Percentiles rank a stretch among this genome's conserved stretches.
Evolutionary conservation across 1,140 invertebrate species (phyloP).

Genomic region (Hyphantria cunea): DNA sequence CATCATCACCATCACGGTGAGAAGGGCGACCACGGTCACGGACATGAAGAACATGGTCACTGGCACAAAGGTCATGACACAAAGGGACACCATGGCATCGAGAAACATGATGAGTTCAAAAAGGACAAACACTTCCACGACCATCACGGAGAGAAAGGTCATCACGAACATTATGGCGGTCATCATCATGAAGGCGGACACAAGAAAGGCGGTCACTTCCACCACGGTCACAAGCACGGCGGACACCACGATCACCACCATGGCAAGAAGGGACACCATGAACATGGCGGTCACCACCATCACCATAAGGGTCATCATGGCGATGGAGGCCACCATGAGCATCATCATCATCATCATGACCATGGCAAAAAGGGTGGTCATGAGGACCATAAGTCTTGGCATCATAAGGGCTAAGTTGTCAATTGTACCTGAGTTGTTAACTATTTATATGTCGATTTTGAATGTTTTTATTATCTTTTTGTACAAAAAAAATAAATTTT

Average conservation of each 20-base stretch:
- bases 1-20: slow-evolving; percentile 86
- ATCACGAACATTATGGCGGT: slow-evolving; percentile 83
- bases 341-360: too few species aligned
- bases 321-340: too few species aligned
- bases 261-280: slow-evolving; percentile 77
- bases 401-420: slow-evolving; percentile 81
- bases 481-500: slow-evolving; percentile 26
- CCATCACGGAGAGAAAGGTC: slow-evolving; percentile 87
- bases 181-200: slow-evolving; percentile 85
- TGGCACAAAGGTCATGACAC: slow-evolving; percentile 90
- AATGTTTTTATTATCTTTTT: slow-evolving; percentile 32
- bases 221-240: slow-evolving; percentile 75
- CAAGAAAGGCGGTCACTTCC: slow-evolving; percentile 85
- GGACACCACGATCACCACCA: slow-evolving; percentile 83
- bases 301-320: slow-evolving; percentile 83
- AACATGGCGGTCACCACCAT: slow-evolving; percentile 79
- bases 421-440: slow-evolving; percentile 14
- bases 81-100: slow-evolving; percentile 89
- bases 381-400: slow-evolving; percentile 80
- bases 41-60: slow-evolving; percentile 82
- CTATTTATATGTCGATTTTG: slow-evolving; percentile 11
- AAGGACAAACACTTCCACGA: slow-evolving; percentile 86
- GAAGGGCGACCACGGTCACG: slow-evolving; percentile 87
- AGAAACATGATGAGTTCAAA: slow-evolving; percentile 85
- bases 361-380: too few species aligned